Conservation (phyloP, 2,797 vertebrate genomes). For the Nyctibius grandis region DNA sequence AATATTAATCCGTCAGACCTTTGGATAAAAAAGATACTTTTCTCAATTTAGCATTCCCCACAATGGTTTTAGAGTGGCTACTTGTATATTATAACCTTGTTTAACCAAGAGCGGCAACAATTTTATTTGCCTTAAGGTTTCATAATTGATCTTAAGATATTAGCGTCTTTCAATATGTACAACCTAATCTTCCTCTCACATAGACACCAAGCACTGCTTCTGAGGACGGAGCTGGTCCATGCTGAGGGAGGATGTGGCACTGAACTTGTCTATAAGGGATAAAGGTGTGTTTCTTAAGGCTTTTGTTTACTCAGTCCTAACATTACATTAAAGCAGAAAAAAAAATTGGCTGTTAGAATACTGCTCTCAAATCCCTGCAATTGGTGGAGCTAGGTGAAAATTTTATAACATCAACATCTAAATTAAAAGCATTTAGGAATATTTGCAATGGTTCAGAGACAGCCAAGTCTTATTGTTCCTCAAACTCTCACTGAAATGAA, state of each 20-base stretch:
- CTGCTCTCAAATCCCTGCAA: neutral
- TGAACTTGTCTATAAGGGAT: neutral
- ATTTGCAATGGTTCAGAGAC: neutral
- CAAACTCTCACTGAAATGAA: neutral
- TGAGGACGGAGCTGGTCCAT: neutral
- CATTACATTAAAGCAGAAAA: neutral
- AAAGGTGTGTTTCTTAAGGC: neutral
- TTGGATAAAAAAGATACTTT: neutral
- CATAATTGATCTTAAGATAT: neutral
- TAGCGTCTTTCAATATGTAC: neutral
- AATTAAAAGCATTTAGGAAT: neutral
- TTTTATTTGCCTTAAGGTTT: neutral
- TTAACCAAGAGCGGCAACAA: neutral
- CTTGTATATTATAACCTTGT: neutral
- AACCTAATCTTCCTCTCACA: neutral
- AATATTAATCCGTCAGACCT: neutral
- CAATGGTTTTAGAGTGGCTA: neutral
- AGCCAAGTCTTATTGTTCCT: neutral
- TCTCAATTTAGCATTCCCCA: neutral
- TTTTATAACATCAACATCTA: neutral
- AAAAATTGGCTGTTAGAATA: neutral
- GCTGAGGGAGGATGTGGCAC: neutral
- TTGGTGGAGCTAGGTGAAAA: neutral
- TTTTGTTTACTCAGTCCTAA: neutral
- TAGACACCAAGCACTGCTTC: neutral